Conservation (phyloP, 2,113 vertebrate genomes). For the Syrmaticus mikado region DNA sequence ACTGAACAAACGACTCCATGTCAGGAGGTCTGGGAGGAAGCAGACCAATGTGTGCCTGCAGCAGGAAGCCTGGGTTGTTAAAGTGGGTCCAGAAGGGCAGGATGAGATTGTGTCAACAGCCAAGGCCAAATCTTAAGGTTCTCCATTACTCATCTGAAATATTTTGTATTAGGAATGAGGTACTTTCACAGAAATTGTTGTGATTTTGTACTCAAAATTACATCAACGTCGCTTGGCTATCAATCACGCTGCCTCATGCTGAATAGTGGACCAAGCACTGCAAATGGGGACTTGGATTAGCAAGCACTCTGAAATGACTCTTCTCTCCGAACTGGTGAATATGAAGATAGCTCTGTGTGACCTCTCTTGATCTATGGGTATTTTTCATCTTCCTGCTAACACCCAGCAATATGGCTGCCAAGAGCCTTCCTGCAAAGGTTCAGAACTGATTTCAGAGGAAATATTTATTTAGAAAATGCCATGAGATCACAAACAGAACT, state of each 20-base stretch:
- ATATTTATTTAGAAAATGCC: slow-evolving; percentile 29
- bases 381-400: background rate
- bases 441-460: background rate
- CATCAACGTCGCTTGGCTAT: background rate
- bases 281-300: background rate
- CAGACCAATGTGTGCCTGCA: background rate
- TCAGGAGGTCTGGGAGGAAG: background rate
- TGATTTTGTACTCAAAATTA: background rate
- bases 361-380: background rate
- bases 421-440: background rate
- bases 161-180: background rate
- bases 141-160: background rate
- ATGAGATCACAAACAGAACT: slow-evolving; percentile 30
- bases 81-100: background rate
- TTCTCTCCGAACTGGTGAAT: background rate
- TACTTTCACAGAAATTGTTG: background rate
- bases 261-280: background rate
- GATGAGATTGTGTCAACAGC: background rate
- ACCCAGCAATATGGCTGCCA: background rate
- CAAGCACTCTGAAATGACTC: background rate
- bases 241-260: background rate
- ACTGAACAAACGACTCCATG: background rate
- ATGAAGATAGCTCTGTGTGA: background rate
- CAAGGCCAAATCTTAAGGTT: background rate
- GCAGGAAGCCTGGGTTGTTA: background rate